These are phyloP conservation scores for Apis dorsata DNA, from an alignment of 1,140 invertebrate genomes.

Conservation along the genomic window DNA sequence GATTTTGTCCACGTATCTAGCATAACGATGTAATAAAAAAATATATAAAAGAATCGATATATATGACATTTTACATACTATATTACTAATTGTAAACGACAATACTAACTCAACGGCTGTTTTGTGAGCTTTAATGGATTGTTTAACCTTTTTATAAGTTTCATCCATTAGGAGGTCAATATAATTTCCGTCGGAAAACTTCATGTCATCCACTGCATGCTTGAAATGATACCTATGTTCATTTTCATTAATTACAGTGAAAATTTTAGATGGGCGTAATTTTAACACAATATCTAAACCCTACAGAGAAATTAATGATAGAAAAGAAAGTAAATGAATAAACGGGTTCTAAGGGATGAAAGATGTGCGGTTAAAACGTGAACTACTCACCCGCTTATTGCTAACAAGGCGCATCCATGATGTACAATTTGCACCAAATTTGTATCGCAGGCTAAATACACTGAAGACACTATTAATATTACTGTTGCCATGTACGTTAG, in stretches of 20 bases:
- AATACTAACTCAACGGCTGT: background rate
- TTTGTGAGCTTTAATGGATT: background rate
- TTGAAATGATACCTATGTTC: background rate
- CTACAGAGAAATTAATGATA: too few species aligned
- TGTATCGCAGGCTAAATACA: background rate
- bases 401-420: background rate
- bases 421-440: background rate
- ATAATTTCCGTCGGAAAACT: background rate
- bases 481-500: background rate
- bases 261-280: too few species aligned
- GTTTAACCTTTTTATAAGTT: background rate
- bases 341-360: background rate
- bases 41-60: background rate
- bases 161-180: background rate
- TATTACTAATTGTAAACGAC: background rate
- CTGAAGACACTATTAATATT: background rate
- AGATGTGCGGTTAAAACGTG: background rate
- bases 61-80: background rate
- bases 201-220: background rate
- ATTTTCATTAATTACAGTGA: too few species aligned
- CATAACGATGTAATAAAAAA: background rate
- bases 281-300: too few species aligned
- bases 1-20: background rate
- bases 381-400: slow-evolving; percentile 2
- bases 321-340: too few species aligned